phyloP scores from a whole-genome alignment of 92 coral and sea anemone species.

The Epizoanthus illoricatus region DNA sequence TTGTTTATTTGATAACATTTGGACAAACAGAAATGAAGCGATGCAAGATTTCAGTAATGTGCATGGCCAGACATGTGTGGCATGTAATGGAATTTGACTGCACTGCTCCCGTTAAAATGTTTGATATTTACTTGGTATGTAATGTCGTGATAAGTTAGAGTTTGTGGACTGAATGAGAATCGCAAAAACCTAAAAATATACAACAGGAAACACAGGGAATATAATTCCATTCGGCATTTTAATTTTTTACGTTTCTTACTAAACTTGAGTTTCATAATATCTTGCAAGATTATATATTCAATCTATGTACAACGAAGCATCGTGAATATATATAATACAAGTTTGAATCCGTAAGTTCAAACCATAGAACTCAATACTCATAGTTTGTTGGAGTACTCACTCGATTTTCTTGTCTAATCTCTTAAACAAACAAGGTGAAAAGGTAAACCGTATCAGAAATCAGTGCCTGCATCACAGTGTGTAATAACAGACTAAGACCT shows the following conservation, averaged over 20 bases:
- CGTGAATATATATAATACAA: neutral
- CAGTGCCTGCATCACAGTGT: neutral
- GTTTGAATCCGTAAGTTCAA: neutral
- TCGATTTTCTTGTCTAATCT: conserved; percentile 6
- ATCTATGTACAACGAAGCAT: neutral
- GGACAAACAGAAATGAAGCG: too few relatives aligned
- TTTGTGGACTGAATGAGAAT: too few relatives aligned
- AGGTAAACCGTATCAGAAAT: neutral
- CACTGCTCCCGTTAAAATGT: too few relatives aligned
- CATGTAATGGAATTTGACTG: too few relatives aligned
- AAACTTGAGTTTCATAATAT: neutral
- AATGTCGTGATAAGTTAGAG: too few relatives aligned
- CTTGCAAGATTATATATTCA: neutral
- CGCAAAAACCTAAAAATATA: too few relatives aligned
- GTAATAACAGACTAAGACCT: neutral
- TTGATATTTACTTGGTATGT: too few relatives aligned
- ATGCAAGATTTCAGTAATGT: too few relatives aligned
- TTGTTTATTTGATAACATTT: too few relatives aligned
- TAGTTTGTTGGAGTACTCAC: neutral
- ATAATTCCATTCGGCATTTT: neutral
- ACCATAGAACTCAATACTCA: neutral
- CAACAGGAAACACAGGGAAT: neutral
- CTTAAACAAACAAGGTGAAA: neutral
- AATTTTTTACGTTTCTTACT: neutral
- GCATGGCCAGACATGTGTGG: too few relatives aligned